These are phyloP conservation scores for Catocala fraxini DNA, from an alignment of 2,888 invertebrate species.

Conservation along the genomic window DNA sequence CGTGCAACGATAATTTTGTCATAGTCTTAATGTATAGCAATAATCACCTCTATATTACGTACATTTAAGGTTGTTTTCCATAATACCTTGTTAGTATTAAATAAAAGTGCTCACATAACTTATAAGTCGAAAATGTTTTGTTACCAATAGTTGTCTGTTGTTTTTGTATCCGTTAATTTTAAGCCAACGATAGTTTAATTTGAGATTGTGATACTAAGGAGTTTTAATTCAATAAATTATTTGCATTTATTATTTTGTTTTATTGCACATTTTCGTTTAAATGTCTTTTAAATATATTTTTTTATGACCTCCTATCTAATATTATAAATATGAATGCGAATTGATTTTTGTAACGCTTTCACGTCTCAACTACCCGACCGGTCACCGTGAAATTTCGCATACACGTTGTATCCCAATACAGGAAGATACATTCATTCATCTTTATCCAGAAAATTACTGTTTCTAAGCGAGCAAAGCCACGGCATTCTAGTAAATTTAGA, in stretches of 20 bases:
- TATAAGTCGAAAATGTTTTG: not conserved
- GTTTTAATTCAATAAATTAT: constrained; percentile 14
- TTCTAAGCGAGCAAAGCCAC: too few species aligned
- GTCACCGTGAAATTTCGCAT: too few species aligned
- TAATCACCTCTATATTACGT: not conserved
- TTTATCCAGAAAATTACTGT: too few species aligned
- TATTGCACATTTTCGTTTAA: not conserved
- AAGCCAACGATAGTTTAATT: constrained; percentile 2
- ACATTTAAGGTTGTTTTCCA: not conserved
- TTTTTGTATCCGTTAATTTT: constrained; percentile 7
- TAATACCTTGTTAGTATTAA: not conserved
- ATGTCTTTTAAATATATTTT: too few species aligned
- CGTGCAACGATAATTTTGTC: too few species aligned
- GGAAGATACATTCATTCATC: too few species aligned
- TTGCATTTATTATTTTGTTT: constrained; percentile 10
- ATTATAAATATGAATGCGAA: too few species aligned
- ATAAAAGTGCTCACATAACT: constrained; percentile 5
- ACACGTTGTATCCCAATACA: too few species aligned
- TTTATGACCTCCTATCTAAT: too few species aligned
- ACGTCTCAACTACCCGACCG: too few species aligned
- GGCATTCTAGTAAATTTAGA: too few species aligned
- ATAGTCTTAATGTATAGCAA: not conserved
- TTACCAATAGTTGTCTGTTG: constrained; percentile 2
- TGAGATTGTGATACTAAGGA: constrained; percentile 12
- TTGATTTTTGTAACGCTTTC: too few species aligned